Evolutionary conservation across 2,113 vertebrate genomes (phyloP), one percentile per base, ranked within the genome.

Genomic region (Pyxicephalus adspersus): DNA sequence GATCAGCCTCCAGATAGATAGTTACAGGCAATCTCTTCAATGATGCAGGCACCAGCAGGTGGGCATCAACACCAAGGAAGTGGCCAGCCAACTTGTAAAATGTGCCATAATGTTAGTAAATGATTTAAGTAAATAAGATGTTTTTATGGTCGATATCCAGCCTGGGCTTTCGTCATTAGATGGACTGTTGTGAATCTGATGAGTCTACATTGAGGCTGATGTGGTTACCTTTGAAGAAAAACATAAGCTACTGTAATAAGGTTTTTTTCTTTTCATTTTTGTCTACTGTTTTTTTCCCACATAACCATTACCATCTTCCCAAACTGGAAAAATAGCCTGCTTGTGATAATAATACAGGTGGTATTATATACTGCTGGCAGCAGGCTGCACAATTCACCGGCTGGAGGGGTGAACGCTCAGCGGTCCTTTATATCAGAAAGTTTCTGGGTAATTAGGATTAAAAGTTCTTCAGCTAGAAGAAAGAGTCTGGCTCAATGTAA

Each of bases 1-100:
- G 85, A 87, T 86, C 66, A 84, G 65, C 7, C 22, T 74, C 75
- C 26, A 81, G 4, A 23, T 83, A 75, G 52, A 83, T 88, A 67
- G 25, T 85, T 87, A 23, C 17, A 8, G 22, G n/a, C 19, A 45
- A 54, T 72, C 66, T 84, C 18, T 22, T 51, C 83, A 87, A 84
- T 3, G 0, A 77, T 77, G 45, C 60, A 22, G 84, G 16, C 70
- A 52, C n/a, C 80, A 31, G 71, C 28, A 23, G 60, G 80, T 50
- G 70, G 71, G 23, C 61, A 82, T 82, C 61, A 75, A 45, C 68
- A 38, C 61, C 15, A 50, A 34, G 29, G 31, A 58, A 74, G 60
- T 51, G 55, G 83, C 85, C 23, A 68, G 67, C 60, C 0, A 66
- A 82, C 50, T 34, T 71, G 25, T 65, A 45, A 65, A 82, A 66